Evolutionary conservation across 2,888 invertebrate genomes (phyloP).

Genomic region (Drosophila limbata): DNA sequence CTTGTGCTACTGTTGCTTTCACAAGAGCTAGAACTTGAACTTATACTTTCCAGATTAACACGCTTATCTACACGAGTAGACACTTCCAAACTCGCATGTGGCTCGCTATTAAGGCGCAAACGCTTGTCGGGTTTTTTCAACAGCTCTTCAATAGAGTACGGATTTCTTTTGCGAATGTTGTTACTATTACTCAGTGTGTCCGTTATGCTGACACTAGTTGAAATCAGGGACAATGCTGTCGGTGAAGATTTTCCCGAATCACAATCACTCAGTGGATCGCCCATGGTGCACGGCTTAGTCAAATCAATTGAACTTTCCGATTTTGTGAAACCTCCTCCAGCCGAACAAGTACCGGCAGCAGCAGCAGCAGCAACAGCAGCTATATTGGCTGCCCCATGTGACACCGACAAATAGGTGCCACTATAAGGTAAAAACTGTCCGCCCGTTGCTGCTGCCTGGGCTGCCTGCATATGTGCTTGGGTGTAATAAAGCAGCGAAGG

Average conservation of each 20-base stretch:
- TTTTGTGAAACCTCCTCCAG: constrained; percentile 79
- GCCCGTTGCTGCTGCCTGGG: constrained; percentile 61
- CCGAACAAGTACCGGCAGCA: constrained; percentile 29
- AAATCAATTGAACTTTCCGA: constrained; percentile 85
- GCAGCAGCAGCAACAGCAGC: constrained; percentile 64
- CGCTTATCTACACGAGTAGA: constrained; percentile 14
- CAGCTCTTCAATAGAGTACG: constrained; percentile 94
- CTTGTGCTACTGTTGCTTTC: constrained; percentile 64
- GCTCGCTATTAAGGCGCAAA: constrained; percentile 58
- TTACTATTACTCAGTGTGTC: constrained; percentile 29
- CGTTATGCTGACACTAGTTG: constrained; percentile 23
- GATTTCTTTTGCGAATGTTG: constrained; percentile 88
- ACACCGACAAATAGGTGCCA: constrained; percentile 44
- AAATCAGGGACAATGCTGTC: constrained; percentile 68
- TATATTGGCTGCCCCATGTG: constrained; percentile 55
- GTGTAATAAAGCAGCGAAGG: constrained; percentile 84
- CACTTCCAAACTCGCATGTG: constrained; percentile 39
- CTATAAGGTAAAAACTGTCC: constrained; percentile 74
- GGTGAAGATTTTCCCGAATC: constrained; percentile 85
- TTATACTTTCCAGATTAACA: constrained; percentile 63
- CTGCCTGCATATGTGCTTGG: constrained; percentile 77
- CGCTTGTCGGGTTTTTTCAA: constrained; percentile 91
- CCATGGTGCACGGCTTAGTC: constrained; percentile 74
- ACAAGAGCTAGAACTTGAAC: constrained; percentile 69
- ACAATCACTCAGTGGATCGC: constrained; percentile 84